Evolutionary conservation across 2,888 invertebrate species (phyloP).

Genomic region (Zaprionus bogoriensis): DNA sequence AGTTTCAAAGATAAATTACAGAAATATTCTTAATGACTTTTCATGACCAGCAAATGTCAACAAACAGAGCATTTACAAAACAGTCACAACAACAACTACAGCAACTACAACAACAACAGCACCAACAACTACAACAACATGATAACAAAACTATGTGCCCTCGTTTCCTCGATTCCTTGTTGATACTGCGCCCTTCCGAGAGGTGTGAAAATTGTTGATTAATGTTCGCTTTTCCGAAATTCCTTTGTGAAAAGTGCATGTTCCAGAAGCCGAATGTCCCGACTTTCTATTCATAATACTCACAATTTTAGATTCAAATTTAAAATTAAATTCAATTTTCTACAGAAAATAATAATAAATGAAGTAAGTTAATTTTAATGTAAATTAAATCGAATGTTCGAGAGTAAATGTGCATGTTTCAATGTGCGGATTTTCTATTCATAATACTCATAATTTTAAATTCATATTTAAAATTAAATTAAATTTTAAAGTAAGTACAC

Average conservation of each 20-base stretch:
- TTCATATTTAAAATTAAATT: too few relatives aligned
- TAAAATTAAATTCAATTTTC: neutral
- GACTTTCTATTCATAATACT: slow-evolving; percentile 3
- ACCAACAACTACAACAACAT: slow-evolving; percentile 34
- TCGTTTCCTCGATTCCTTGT: slow-evolving; percentile 8
- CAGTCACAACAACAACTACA: slow-evolving; percentile 44
- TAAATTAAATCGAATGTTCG: too few relatives aligned
- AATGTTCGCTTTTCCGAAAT: slow-evolving; percentile 57
- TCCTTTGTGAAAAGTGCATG: slow-evolving; percentile 45
- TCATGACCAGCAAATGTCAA: slow-evolving; percentile 76
- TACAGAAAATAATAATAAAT: too few relatives aligned
- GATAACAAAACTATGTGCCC: slow-evolving; percentile 50
- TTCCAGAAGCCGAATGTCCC: slow-evolving; percentile 11
- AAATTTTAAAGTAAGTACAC: too few relatives aligned
- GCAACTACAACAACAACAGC: slow-evolving; percentile 13
- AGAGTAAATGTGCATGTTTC: slow-evolving; percentile 46
- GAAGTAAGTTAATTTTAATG: too few relatives aligned
- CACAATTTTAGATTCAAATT: neutral
- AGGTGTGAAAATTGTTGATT: slow-evolving; percentile 78
- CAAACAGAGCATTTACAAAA: slow-evolving; percentile 66
- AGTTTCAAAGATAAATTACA: slow-evolving; percentile 67
- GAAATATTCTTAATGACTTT: slow-evolving; percentile 74
- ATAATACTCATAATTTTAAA: too few relatives aligned
- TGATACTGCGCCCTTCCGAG: slow-evolving; percentile 8
- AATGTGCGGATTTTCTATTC: too few relatives aligned